phyloP scores from a whole-genome alignment of 2,888 invertebrate species.

The Drosophila longiperda region DNA sequence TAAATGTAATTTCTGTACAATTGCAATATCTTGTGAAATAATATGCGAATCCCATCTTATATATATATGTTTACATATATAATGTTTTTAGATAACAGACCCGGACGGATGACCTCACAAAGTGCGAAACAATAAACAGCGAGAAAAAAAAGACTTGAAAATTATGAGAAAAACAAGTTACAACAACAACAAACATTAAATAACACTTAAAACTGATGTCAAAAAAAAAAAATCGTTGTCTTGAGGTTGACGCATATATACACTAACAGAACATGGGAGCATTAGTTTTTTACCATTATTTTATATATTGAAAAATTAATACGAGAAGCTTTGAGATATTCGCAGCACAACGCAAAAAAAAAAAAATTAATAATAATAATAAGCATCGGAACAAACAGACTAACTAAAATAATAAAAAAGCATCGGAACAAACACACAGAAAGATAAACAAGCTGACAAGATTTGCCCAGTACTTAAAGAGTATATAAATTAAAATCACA shows the following conservation, averaged over 20 bases:
- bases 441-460: not conserved
- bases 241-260: not conserved
- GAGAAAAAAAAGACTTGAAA: constrained; percentile 1
- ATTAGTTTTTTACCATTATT: no score
- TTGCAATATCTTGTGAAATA: not conserved
- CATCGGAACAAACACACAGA: not conserved
- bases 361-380: not conserved
- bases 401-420: not conserved
- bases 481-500: not conserved
- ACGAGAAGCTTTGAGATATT: not conserved
- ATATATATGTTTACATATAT: not conserved
- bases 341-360: no score
- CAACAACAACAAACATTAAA: constrained; percentile 11
- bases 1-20: not conserved
- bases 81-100: constrained; percentile 4
- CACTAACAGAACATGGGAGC: not conserved
- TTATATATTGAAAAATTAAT: not conserved
- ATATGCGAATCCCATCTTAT: not conserved
- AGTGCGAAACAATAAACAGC: constrained; percentile 1
- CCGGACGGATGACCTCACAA: constrained; percentile 12
- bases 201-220: constrained; percentile 9
- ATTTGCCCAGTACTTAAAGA: not conserved
- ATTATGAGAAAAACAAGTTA: constrained; percentile 11
- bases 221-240: not conserved
- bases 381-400: not conserved